A percentile compares a stretch with the other conserved stretches of the same genome.
phyloP scores from a whole-genome alignment of 1,140 invertebrate species.

The Limonius californicus region DNA sequence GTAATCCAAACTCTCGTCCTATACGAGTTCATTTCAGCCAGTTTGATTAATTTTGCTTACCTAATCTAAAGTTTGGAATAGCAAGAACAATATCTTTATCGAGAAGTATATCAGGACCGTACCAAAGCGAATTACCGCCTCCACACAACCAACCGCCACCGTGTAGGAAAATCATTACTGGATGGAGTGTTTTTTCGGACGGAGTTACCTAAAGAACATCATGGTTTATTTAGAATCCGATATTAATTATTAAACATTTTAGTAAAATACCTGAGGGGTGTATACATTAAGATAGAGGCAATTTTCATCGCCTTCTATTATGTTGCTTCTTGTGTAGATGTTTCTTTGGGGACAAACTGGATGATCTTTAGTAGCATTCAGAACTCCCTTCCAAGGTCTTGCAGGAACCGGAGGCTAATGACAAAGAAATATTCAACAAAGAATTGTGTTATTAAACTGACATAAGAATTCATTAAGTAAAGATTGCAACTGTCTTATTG shows the following conservation, averaged over 20 bases:
- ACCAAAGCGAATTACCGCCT: slow-evolving; percentile 59
- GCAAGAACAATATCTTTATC: slow-evolving; percentile 74
- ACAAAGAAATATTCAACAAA: no score
- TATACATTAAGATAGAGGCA: slow-evolving; percentile 86
- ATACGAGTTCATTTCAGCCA: no score
- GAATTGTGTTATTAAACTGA: no score
- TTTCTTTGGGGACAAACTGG: slow-evolving; percentile 70
- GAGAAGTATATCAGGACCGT: slow-evolving; percentile 69
- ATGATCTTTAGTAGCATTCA: slow-evolving; percentile 58
- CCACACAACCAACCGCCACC: slow-evolving; percentile 72
- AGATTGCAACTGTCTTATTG: no score
- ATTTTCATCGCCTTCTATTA: slow-evolving; percentile 69
- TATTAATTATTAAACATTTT: no score
- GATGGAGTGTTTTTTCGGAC: slow-evolving; percentile 44
- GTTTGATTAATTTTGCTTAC: no score
- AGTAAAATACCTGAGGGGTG: slow-evolving; percentile 61
- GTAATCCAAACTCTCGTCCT: no score
- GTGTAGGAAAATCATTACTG: slow-evolving; percentile 75
- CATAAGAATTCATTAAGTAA: no score
- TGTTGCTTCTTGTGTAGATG: slow-evolving; percentile 58
- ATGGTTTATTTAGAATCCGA: no score
- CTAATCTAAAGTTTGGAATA: slow-evolving; percentile 74
- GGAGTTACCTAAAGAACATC: no score
- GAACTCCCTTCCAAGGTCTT: slow-evolving; percentile 55
- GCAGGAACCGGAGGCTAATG: slow-evolving; percentile 58